A percentile compares a stretch with the other conserved stretches of the same genome.
Conservation (phyloP, 2,888 invertebrate genomes). For the Altica lythri region DNA sequence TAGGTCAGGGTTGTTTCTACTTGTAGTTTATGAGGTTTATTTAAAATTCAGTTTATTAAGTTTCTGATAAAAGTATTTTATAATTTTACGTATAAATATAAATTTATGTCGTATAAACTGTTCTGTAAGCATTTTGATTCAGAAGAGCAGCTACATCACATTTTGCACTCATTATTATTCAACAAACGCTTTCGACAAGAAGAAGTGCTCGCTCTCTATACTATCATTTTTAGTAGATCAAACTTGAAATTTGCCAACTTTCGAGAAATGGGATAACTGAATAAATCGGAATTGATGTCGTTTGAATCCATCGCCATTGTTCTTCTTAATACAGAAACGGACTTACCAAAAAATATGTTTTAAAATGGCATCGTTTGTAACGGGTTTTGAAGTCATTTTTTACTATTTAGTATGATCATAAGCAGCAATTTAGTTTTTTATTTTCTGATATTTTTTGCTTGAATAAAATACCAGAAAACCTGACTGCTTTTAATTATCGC, state of each 20-base stretch:
- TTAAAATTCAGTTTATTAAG: no score
- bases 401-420: background rate
- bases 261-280: conserved; percentile 26
- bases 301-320: conserved; percentile 13
- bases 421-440: background rate
- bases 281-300: conserved; percentile 27
- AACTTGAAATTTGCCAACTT: conserved; percentile 29
- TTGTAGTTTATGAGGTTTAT: background rate
- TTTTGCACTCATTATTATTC: conserved; percentile 16
- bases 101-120: no score
- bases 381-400: background rate
- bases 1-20: conserved; percentile 2
- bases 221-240: conserved; percentile 30
- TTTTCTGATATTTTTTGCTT: no score
- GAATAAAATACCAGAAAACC: no score
- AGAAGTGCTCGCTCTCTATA: conserved; percentile 12
- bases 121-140: no score
- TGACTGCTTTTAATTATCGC: no score
- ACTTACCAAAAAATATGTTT: no score
- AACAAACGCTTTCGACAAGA: conserved; percentile 11
- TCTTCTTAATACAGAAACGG: background rate
- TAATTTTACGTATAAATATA: no score
- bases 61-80: no score
- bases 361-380: no score
- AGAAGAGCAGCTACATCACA: conserved; percentile 5